Conservation (phyloP, 2,888 invertebrate genomes). For the Altica lythri region DNA sequence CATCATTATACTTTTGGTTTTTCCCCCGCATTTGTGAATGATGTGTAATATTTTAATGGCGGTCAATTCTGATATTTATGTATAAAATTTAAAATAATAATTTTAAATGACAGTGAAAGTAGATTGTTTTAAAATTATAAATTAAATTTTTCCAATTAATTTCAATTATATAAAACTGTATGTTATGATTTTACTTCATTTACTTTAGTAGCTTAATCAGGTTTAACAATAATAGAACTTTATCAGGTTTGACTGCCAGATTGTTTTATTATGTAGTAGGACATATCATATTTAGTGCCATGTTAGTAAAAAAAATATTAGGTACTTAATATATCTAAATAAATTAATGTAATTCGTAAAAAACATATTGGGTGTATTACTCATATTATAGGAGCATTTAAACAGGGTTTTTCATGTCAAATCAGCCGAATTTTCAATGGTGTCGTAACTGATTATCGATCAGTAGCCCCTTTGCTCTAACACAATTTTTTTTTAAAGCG, state of each 20-base stretch:
- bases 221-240: too few relatives aligned
- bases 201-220: too few relatives aligned
- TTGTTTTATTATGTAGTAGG: conserved; percentile 30
- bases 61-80: too few relatives aligned
- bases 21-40: conserved; percentile 24
- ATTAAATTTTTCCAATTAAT: neutral
- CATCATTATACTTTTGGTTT: conserved; percentile 34
- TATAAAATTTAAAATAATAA: too few relatives aligned
- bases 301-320: conserved; percentile 39
- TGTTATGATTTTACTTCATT: too few relatives aligned
- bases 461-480: too few relatives aligned
- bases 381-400: conserved; percentile 44
- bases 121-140: neutral
- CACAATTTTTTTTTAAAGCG: too few relatives aligned
- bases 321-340: conserved; percentile 38
- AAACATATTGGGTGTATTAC: conserved; percentile 26
- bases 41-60: conserved; percentile 19
- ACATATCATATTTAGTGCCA: conserved; percentile 50
- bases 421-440: neutral
- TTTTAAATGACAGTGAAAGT: neutral
- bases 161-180: too few relatives aligned
- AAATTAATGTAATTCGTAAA: conserved; percentile 11
- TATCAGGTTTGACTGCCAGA: conserved; percentile 26
- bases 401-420: conserved; percentile 19
- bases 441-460: too few relatives aligned